Conservation (phyloP, 1,140 invertebrate genomes). For the Danaus melanippus region DNA sequence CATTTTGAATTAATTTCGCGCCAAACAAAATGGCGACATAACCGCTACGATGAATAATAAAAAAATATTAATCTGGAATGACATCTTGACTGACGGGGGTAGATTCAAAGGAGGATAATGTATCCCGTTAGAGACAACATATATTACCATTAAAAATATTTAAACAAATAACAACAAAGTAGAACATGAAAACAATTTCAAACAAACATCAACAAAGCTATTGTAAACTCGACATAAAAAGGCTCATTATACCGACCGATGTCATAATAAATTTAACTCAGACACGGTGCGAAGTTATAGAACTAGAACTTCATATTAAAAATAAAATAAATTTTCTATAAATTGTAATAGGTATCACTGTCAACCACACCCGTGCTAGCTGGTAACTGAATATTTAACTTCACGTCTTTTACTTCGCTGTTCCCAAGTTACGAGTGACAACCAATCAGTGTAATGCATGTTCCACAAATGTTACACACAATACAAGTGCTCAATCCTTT, state of each 20-base stretch:
- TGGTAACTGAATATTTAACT: conserved; percentile 40
- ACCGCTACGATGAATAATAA: conserved; percentile 38
- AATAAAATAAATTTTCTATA: conserved; percentile 25
- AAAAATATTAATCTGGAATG: conserved; percentile 52
- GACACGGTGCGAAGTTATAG: conserved; percentile 8
- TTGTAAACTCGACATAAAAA: conserved; percentile 7
- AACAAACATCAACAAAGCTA: conserved; percentile 8
- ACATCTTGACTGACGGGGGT: conserved; percentile 26
- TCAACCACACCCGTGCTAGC: conserved; percentile 32
- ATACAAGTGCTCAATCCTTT: too few species aligned
- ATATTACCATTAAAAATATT: too few species aligned
- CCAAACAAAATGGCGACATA: conserved; percentile 56
- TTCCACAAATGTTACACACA: background rate
- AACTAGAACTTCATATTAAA: conserved; percentile 6
- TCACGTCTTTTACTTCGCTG: conserved; percentile 15
- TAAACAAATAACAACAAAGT: too few species aligned
- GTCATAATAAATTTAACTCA: conserved; percentile 13
- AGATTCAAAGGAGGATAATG: too few species aligned
- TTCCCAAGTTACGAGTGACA: conserved; percentile 25
- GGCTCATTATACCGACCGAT: conserved; percentile 1
- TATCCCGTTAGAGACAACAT: too few species aligned
- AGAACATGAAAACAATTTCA: background rate
- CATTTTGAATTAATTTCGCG: conserved; percentile 65
- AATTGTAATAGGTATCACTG: conserved; percentile 39
- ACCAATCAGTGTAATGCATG: conserved; percentile 22